Evolutionary conservation across 2,113 vertebrate genomes (phyloP), one percentile per base, ranked within the genome.

Genomic region (Mohoua ochrocephala): DNA sequence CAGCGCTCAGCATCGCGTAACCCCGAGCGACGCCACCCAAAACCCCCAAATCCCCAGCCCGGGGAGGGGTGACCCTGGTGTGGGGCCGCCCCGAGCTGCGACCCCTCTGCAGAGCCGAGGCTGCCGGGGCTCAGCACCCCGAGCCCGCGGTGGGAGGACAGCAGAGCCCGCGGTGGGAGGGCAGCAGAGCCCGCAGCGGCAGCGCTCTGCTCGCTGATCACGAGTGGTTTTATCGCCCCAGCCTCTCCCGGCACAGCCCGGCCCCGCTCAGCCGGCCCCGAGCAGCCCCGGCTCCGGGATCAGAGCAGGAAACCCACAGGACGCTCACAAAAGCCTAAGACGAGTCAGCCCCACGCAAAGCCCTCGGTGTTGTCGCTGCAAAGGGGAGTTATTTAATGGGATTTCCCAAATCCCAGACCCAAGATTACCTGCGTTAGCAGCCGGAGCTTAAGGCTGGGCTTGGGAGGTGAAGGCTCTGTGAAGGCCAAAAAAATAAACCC

Each of bases 261-360:
- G 79, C 57, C 42, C n/a, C 52, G 19, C 19, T 77, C 53, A 41
- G 73, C 53, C 3, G 1, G 78, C 56, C 67, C 74, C 6, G 45
- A 59, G 80, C 26, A 20, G 41, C 14, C 37, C 60, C 74, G 12
- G 83, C 73, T 41, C 52, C 37, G 21, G 23, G 67, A 63, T 47
- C 57, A 4, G 60, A n/a, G 61, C 60, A 49, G 47, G 84, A 97
- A 89, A 65, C 83, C 65, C 86, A 37, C 27, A 61, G 90, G 54
- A 89, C 91, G 83, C 61, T 70, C 70, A 91, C 84, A 64, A 63
- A 49, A 82, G 63, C 74, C 84, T 69, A 71, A 87, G 44, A 88
- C 37, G 26, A 5, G 13, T 45, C 89, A 89, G 67, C 69, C 42
- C 56, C 19, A 1, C 45, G 56, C 86, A 30, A 47, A 73, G 24